Evolutionary conservation across 2,888 invertebrate species (phyloP), one percentile per base, ranked within the genome.

Genomic region (Schrankia costaestrigalis): DNA sequence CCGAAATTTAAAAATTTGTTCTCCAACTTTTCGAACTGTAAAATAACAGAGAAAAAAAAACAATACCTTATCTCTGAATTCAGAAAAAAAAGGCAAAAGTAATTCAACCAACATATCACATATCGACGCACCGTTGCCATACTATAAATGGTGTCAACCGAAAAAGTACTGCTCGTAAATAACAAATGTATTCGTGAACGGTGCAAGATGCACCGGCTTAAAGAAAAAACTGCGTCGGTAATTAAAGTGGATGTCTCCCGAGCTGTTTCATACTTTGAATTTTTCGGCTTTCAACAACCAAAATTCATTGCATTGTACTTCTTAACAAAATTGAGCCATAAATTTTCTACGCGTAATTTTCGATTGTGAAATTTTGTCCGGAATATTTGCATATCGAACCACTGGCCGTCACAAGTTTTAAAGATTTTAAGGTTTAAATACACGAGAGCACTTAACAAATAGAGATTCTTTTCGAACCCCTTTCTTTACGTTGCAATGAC

Each of bases 261-360:
- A 65, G 56, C 53, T 49, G 62, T 44, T 64, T 51, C 78, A 76
- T 78, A 68, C 72, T 63, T 57, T 56, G 65, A 56, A 76, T 78
- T 53, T 50, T 67, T 64, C 55, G 41, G 60, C 52, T 48, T 59
- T 41, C 65, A 46, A 63, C 66, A 63, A 60, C 67, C 56, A 56
- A 72, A 74, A 79, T 74, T 69, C 72, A 43, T 60, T 38, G 75
- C 75, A 78, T 81, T 76, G 76, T 73, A 44, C 58, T 36, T 49
- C 41, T 53, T 53, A 36, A 51, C 56, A 62, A 75, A 82, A 86
- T 85, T 84, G 77, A 86, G 83, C 75, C 72, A 83, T 85, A 84
- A 85, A 84, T 84, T 78, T 78, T 66, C 74, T 74, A 79, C 74
- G 67, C 63, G 70, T 72, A 80, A 80, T 78, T 81, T 81, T 65